These are phyloP conservation scores for Brachionus paranguensis DNA, from an alignment of 1,140 invertebrate genomes.

Conservation along the genomic window DNA sequence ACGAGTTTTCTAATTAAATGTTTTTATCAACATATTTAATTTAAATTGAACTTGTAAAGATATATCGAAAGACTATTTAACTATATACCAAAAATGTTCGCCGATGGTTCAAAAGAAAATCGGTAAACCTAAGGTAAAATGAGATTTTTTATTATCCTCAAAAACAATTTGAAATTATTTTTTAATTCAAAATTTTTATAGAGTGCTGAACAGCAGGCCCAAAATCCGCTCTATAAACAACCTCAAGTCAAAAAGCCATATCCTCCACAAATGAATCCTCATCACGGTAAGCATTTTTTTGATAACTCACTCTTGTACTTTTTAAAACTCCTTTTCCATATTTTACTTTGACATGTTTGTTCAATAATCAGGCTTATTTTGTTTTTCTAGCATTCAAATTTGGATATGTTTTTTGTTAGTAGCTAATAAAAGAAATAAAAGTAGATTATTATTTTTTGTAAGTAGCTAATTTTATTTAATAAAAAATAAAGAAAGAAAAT, in stretches of 20 bases:
- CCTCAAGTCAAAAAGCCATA: neutral
- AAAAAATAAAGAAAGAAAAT: too few relatives aligned
- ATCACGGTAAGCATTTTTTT: neutral
- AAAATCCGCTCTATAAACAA: neutral
- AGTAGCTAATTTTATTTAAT: too few relatives aligned
- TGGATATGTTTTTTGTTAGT: too few relatives aligned
- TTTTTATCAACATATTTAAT: constrained; percentile 6
- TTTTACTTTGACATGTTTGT: neutral
- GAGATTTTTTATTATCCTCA: neutral
- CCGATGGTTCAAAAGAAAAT: constrained; percentile 27
- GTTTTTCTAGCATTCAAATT: too few relatives aligned
- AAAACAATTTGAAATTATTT: neutral
- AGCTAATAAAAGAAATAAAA: too few relatives aligned
- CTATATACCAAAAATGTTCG: constrained; percentile 38
- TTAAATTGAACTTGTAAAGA: constrained; percentile 23
- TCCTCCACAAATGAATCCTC: neutral
- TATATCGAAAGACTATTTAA: constrained; percentile 36
- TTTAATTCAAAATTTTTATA: neutral
- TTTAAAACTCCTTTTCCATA: neutral
- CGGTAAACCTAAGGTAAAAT: constrained; percentile 20
- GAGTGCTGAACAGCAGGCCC: neutral
- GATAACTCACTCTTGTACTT: neutral
- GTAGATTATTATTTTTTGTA: too few relatives aligned
- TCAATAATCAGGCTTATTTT: neutral
- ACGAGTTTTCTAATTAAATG: neutral